Evolutionary conservation across 2,888 invertebrate genomes (phyloP), one percentile per base, ranked within the genome.

Genomic region (Ochropleura leucogaster): DNA sequence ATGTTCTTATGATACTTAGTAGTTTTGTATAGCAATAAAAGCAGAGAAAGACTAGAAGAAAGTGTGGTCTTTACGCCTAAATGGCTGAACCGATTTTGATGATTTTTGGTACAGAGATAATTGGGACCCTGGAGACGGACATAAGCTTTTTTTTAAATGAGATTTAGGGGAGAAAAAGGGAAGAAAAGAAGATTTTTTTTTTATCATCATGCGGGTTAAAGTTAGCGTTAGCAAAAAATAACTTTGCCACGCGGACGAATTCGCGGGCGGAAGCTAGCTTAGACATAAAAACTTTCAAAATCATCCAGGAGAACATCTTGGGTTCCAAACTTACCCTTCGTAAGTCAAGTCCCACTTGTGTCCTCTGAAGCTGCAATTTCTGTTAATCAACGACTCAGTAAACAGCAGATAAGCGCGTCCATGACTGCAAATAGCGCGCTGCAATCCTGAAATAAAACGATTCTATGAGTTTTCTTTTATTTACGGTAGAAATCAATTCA

Each of bases 381-480:
- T 89, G 80, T 90, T 93, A 44, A 95, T 89, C 83, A 97, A 88
- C 0, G 97, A 97, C 87, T 97, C 97, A 0, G 96, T 97, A 82
- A 97, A 97, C 51, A 97, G 96, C 4, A 97, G 83, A 80, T 97
- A 97, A 0, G 97, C 96, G 6, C 97, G 95, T 0, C 97, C 97
- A 83, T 97, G 97, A 65, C 97, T 97, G 92, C 97, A 97, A 74
- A 97, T 95, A 1, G 97, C 97, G 90, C 96, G 95, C 71, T 95
- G 92, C 14, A 97, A 86, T 75, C 84, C 97, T 97, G 84, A 14
- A 62, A 82, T 20, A 51, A 76, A 51, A 62, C 18, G 4, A 59
- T 30, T 30, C 30, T 30, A 30, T 30, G 30, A 30, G 30, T 30
- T 30, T 3, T 30, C 30, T 30, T 30, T 30, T 30, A 30, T 3